Evolutionary conservation across 2,113 vertebrate species (phyloP), one percentile per base, ranked within the genome.

Genomic region (Peromyscus maniculatus): DNA sequence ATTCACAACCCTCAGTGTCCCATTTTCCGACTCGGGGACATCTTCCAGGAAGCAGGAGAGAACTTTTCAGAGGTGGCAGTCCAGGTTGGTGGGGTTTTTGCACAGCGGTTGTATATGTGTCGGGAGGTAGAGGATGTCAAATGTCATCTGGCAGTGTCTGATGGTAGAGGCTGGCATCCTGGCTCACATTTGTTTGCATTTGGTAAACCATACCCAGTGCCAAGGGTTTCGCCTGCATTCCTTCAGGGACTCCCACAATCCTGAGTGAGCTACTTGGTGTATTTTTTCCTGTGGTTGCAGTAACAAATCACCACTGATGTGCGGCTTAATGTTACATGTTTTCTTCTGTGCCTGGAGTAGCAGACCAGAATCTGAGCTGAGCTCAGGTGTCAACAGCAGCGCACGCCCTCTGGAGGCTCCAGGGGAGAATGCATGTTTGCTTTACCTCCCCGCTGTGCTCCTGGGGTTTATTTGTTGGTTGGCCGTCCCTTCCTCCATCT

Each of bases 1-100:
- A 88, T 15, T 15, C 97, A 72, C 78, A 98, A 99, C 92, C 97
- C 95, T 0, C 89, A 97, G 67, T 99, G 99, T 92, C 99, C 99
- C 9, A 98, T 99, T 96, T 99, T 99, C 97, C 98, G 98, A 21
- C 98, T 99, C 74, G 99, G 99, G 82, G 99, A 99, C 78, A 97
- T 99, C 33, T 98, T 99, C 49, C 96, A 8, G 66, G 98, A 98
- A 91, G 98, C 98, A 2, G 99, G 99, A 46, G 99, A 99, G 78
- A 99, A 98, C 46, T 99, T 99, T 98, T 97, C 98, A 17, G 98
- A 99, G 0, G 95, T 99, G 92, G 98, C 99, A 1, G 46, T 99
- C 49, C 98, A 99, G 99, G 99, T 99, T 86, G 88, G 97, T 97
- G 87, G 13, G 12, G 59, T 0, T 49, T 93, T 66, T 77, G 31